Conservation (phyloP, 2,888 invertebrate genomes). For the Campaea margaritaria region DNA sequence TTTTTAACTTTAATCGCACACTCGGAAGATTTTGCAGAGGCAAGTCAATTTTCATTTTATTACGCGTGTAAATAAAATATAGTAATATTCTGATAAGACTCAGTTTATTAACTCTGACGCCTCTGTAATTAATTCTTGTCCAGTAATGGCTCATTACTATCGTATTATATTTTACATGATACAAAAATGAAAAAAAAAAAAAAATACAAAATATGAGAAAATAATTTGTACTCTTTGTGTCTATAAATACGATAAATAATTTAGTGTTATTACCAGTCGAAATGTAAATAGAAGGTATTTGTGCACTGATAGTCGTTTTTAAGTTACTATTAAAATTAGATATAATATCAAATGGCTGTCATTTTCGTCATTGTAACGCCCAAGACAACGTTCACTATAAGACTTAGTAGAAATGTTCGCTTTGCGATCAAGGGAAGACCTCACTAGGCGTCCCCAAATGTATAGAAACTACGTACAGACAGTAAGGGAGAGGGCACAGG, state of each 20-base stretch:
- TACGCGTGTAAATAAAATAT: conserved; percentile 44
- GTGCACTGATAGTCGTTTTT: conserved; percentile 80
- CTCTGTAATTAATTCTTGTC: conserved; percentile 66
- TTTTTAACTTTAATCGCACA: conserved; percentile 49
- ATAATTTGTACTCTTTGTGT: conserved; percentile 60
- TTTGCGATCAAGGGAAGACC: conserved; percentile 51
- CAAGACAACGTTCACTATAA: conserved; percentile 63
- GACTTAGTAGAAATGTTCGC: conserved; percentile 62
- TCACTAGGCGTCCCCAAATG: conserved; percentile 51
- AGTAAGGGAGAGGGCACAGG: conserved; percentile 2
- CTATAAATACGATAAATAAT: conserved; percentile 57
- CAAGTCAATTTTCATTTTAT: conserved; percentile 36
- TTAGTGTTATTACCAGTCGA: conserved; percentile 65
- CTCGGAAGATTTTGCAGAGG: conserved; percentile 52
- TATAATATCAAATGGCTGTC: conserved; percentile 76
- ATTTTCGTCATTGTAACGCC: conserved; percentile 63
- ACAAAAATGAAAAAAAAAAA: conserved; percentile 62
- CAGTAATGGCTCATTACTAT: conserved; percentile 62
- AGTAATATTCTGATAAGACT: conserved; percentile 30
- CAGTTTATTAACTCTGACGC: conserved; percentile 32
- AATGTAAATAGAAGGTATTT: conserved; percentile 77
- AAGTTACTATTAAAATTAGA: conserved; percentile 70
- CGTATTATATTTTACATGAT: conserved; percentile 54
- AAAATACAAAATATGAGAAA: conserved; percentile 62
- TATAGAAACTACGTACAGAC: conserved; percentile 13